A percentile compares a stretch with the other conserved stretches of the same genome.
Evolutionary conservation across 92 coral and sea anemone species (phyloP).

Genomic region (Anthopleura xanthogrammica): DNA sequence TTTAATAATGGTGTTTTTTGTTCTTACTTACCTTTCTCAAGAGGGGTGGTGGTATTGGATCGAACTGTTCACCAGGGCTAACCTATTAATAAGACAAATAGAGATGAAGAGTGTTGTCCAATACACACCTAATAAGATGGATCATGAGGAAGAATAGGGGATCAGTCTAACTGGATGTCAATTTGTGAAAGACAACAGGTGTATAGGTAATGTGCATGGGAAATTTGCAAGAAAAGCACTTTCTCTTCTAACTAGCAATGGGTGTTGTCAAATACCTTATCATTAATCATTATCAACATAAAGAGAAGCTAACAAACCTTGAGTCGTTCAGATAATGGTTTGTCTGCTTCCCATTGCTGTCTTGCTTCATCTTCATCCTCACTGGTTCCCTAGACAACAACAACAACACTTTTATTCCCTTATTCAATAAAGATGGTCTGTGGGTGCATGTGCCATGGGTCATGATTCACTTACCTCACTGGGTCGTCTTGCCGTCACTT

Average conservation of each 20-base stretch:
- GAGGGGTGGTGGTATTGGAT: constrained; percentile 82
- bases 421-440: no score
- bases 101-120: no score
- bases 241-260: no score
- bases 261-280: no score
- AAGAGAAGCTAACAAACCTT: constrained; percentile 51
- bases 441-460: no score
- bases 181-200: no score
- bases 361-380: constrained; percentile 69
- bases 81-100: constrained; percentile 41
- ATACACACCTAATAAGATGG: not conserved
- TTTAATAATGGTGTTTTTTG: not conserved
- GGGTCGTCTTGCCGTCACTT: constrained; percentile 66
- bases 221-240: no score
- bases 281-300: no score
- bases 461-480: constrained; percentile 48
- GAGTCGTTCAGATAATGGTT: constrained; percentile 85
- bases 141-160: not conserved
- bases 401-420: not conserved
- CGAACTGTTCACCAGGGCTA: constrained; percentile 68
- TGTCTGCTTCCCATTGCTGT: constrained; percentile 90
- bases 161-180: no score
- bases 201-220: no score
- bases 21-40: constrained; percentile 71
- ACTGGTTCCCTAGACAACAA: constrained; percentile 16